phyloP scores from a whole-genome alignment of 2,888 invertebrate species.

The Nudaria mundana region DNA sequence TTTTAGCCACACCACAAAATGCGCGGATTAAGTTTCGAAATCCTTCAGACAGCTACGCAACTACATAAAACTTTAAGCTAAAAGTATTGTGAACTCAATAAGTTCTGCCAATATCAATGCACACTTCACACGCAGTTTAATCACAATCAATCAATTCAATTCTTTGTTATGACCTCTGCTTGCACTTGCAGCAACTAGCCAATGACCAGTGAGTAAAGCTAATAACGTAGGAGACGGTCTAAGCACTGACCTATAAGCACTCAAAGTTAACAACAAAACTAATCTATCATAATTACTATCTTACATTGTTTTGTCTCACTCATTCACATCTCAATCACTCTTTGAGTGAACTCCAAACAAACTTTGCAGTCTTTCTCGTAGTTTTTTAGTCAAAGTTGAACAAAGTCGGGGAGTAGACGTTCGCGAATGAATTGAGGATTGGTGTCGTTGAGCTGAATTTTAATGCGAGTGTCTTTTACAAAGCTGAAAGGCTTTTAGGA shows the following conservation, averaged over 20 bases:
- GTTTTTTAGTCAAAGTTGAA: constrained; percentile 9
- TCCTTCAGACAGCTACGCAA: no score
- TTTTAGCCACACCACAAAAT: no score
- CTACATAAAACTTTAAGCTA: no score
- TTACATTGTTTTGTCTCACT: neutral
- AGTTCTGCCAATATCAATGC: no score
- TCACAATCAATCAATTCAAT: no score
- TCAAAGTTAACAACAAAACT: constrained; percentile 3
- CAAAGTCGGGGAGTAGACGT: constrained; percentile 8
- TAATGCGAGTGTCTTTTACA: constrained; percentile 14
- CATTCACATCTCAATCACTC: neutral
- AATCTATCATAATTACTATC: constrained; percentile 7
- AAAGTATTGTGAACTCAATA: no score
- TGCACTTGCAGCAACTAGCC: no score
- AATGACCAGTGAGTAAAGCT: no score
- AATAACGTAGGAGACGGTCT: neutral
- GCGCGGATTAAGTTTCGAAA: no score
- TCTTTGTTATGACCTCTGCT: no score
- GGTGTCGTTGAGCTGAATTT: constrained; percentile 23
- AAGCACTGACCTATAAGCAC: neutral
- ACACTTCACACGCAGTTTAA: no score
- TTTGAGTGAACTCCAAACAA: constrained; percentile 3
- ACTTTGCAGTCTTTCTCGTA: constrained; percentile 1
- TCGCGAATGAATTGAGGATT: constrained; percentile 13
- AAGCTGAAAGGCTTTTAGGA: neutral